Conservation (phyloP, 2,113 vertebrate genomes). For the Alligator sinensis region DNA sequence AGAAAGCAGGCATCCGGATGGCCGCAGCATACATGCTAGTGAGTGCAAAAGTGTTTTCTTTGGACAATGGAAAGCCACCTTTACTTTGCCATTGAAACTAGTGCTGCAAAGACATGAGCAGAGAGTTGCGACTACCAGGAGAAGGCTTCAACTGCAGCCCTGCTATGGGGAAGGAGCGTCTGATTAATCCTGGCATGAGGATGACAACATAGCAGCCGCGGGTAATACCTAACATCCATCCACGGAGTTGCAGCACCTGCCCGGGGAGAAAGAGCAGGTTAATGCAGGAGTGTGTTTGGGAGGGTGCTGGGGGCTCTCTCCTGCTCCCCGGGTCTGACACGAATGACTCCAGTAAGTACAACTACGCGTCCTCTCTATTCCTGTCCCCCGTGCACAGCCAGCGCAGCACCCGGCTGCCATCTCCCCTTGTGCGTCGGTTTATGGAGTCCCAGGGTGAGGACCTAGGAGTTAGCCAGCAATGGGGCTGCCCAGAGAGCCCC, state of each 20-base stretch:
- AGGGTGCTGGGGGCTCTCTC: not conserved
- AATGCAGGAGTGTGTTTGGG: not conserved
- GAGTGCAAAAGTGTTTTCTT: not conserved
- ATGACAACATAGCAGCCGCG: not conserved
- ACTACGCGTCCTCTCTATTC: not conserved
- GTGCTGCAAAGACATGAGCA: not conserved
- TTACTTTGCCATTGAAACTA: not conserved
- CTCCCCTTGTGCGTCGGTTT: not conserved
- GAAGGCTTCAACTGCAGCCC: not conserved
- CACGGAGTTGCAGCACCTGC: not conserved
- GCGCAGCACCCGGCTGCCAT: not conserved
- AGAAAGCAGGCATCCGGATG: not conserved
- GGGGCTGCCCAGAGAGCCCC: not conserved
- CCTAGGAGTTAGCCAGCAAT: not conserved
- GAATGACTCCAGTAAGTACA: not conserved
- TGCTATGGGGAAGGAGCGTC: not conserved
- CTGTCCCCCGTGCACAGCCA: not conserved
- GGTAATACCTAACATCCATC: not conserved
- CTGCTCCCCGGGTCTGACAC: not conserved
- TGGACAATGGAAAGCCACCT: not conserved
- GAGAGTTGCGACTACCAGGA: not conserved
- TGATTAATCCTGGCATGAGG: not conserved
- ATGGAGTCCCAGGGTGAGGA: not conserved
- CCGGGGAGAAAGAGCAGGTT: not conserved
- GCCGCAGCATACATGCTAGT: rapidly evolving